phyloP scores from a whole-genome alignment of 2,797 vertebrate genomes.

The Chelidonichthys spinosus region DNA sequence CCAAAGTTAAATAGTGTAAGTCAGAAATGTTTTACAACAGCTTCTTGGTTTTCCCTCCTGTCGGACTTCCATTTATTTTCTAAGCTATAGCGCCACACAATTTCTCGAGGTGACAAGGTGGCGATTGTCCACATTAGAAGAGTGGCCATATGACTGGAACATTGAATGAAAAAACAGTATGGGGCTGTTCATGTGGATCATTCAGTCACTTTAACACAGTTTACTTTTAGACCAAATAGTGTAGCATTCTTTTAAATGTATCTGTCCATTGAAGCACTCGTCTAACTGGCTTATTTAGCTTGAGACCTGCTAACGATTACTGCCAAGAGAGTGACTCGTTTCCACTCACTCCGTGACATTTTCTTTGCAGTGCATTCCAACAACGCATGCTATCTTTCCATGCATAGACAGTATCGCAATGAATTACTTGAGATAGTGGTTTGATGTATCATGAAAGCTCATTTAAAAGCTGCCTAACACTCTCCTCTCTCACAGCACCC shows the following conservation, averaged over 20 bases:
- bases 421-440: background rate
- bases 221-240: background rate
- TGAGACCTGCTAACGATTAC: background rate
- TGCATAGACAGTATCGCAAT: background rate
- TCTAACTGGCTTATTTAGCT: background rate
- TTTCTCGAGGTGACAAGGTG: constrained; percentile 24
- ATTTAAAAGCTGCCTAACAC: constrained; percentile 19
- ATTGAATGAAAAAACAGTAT: background rate
- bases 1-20: constrained; percentile 50
- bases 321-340: background rate
- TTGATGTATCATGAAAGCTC: constrained; percentile 5
- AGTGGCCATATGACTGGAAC: background rate
- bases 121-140: constrained; percentile 12
- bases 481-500: constrained; percentile 6
- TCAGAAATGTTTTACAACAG: constrained; percentile 66
- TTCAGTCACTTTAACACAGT: background rate
- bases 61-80: constrained; percentile 36
- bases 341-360: background rate
- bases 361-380: constrained; percentile 7
- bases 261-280: background rate
- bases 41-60: constrained; percentile 30
- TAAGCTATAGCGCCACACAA: background rate
- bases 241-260: background rate
- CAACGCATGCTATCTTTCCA: background rate
- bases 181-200: background rate